Base-by-base conservation (phyloP, 2,113 vertebrate genomes). In the Lepidothrix coronata region DNA sequence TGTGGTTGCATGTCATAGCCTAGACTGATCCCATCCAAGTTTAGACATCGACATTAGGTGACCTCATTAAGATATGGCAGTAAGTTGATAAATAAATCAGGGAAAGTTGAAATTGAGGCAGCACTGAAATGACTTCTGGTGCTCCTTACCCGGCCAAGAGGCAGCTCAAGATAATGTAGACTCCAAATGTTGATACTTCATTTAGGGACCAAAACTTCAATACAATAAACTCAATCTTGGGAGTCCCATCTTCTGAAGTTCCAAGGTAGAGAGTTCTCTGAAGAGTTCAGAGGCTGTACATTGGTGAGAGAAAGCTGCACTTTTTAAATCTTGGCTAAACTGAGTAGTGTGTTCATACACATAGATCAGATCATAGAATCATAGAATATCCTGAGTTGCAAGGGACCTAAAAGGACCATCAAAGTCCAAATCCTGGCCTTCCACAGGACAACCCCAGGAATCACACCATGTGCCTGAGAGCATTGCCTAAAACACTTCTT, bases 331-430 rank as follows among this genome's bases (percentile, higher is more conserved):
- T 61, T 68, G 33, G 19, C 27, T 68, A 54, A 93, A 72, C 4
- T 0, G 0, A 78, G 30, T 28, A 72, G 28, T 52, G 49, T 2
- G 1, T 55, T 54, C 2, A 0, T 23, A 25, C 3, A 11, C 16
- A 39, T 39, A 1, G 2, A 27, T 89, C 28, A 70, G 28, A 28
- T n/a, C 52, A 14, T 2, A 59, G 39, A 67, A 75, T 61, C 23
- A 46, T 46, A 30, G 70, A 74, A 39, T 52, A 46, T n/a, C 28
- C 46, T n/a, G 33, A 52, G 19, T 4, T 81, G 28, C 10, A 22
- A 59, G 7, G 9, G 9, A 8, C 14, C 14, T 4, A 37, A 6
- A 59, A 74, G 22, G 37, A 66, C 52, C 12, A 33, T 16, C 12
- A 8, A 57, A 65, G 35, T 28, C 44, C 18, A 33, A 5, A 6